Evolutionary conservation across 2,888 invertebrate species (phyloP), one percentile per base, ranked within the genome.

Genomic region (Boloria euphrosyne): DNA sequence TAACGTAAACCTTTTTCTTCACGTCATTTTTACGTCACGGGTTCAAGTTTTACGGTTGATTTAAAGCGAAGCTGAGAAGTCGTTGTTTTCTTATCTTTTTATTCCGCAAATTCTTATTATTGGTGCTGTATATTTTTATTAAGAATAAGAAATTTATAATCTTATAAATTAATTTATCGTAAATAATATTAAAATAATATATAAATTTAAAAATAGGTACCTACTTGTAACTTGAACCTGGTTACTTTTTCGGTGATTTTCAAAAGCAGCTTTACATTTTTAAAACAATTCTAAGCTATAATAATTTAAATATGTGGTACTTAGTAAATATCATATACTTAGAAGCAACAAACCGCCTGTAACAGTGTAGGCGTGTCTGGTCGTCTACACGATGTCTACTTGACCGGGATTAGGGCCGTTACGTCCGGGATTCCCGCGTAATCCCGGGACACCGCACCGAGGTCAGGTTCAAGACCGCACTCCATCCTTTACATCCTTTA

Each of bases 381-480:
- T 57, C 51, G 74, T 74, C 72, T 75, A 67, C 69, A 57, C 65
- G 43, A 46, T 61, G 77, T 75, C 76, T 76, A 66, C 66, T 65
- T 68, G 73, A 71, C 74, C 73, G 71, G 70, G 71, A 73, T 74
- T 73, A 72, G 57, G 65, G 62, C 66, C 69, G 65, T 65, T 46
- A 68, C 65, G 66, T 72, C 70, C 73, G 70, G 73, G 70, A 65
- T 58, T 68, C 66, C 67, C 68, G 62, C 54, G 58, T 70, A 74
- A 72, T 76, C 74, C 74, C 66, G 60, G 68, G 60, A 65, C 64
- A 65, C 63, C 65, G 67, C 27, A 53, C 63, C 54, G 67, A 68
- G 75, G 73, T 76, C 76, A 74, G 72, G 73, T 74, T 72, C 74
- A 72, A 69, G 70, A 72, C 52, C 64, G 65, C 62, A 58, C 65